Evolutionary conservation across 64 coral and sea anemone species (phyloP), one percentile per base, ranked within the genome.

Genomic region (Dendrophyllia cribrosa): DNA sequence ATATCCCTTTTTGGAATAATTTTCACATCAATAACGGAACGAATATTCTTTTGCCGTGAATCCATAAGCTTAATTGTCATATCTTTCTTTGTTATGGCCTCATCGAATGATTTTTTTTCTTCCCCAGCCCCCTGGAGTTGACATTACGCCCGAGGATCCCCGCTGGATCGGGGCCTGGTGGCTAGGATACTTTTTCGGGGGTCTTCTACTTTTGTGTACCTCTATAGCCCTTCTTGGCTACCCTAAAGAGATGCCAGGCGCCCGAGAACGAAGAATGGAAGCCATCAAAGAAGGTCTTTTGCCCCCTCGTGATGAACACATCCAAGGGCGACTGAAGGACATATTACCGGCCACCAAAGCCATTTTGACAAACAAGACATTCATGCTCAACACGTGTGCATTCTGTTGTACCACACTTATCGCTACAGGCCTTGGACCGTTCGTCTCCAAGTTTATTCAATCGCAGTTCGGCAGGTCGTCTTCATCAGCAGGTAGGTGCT

Each of bases 101-200:
- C 10, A 14, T 6, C 19, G 24, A 64, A 81, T 60, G 5, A 11
- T 20, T 83, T 66, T 19, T 72, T 87, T 48, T 90, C 60, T 51
- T 43, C 34, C 47, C 21, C 60, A 99, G 97, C 97, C 97, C 72
- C 94, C 97, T 88, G 94, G 94, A 92, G 48, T 99, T 72, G 88
- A 95, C 77, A 70, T 99, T n/a, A 99, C 97, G 56, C 94, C 94
- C 68, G 91, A 93, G 2, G 97, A 99, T 85, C 97, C 97, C 74
- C 97, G 94, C 94, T 99, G 97, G 97, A 93, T 99, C 48, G 97
- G 97, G 83, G 97, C 97, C 34, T 99, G 97, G 97, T 99, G 97
- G 97, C 77, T 99, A 51, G 97, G 97, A 5, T 99, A 99, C 80
- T 96, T 99, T 79, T 99, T 96, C 52, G 94, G 94, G 21, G 94